Percentiles rank a stretch among this genome's conserved stretches.
Evolutionary conservation across 2,113 vertebrate genomes (phyloP).

Genomic region (Calyptommatus sinebrachiatus): DNA sequence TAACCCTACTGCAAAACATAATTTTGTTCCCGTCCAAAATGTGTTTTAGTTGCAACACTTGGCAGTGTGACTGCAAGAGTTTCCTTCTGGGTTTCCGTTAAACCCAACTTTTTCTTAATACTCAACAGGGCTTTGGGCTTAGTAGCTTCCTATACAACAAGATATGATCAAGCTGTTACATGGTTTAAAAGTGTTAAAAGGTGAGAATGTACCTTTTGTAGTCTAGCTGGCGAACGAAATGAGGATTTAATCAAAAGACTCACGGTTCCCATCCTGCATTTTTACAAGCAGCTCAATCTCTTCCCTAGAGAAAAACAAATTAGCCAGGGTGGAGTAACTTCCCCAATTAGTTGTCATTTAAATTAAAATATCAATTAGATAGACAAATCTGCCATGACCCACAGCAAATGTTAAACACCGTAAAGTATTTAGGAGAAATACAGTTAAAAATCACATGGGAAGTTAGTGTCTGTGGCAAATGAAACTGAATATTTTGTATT

Average conservation of each 20-base stretch:
- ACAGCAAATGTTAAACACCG: not conserved
- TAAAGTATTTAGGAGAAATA: not conserved
- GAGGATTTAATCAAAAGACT: not conserved
- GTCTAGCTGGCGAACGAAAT: not conserved
- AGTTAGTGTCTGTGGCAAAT: too few species aligned
- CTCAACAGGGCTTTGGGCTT: not conserved
- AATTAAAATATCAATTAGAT: not conserved
- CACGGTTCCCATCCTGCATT: not conserved
- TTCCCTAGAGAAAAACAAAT: not conserved
- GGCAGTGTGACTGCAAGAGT: not conserved
- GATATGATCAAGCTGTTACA: not conserved
- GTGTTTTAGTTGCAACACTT: not conserved
- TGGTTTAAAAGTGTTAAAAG: not conserved
- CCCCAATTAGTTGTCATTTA: conserved; percentile 1
- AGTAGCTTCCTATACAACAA: not conserved
- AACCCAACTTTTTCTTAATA: not conserved
- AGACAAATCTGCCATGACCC: not conserved
- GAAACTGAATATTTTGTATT: not conserved
- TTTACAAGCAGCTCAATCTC: not conserved
- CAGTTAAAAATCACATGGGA: not conserved
- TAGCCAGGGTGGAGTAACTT: not conserved
- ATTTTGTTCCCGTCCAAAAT: not conserved
- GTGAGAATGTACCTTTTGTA: not conserved
- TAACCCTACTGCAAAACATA: not conserved
- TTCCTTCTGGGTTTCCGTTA: not conserved